Base-by-base conservation (phyloP, 2,797 vertebrate species). In the Channa striata region DNA sequence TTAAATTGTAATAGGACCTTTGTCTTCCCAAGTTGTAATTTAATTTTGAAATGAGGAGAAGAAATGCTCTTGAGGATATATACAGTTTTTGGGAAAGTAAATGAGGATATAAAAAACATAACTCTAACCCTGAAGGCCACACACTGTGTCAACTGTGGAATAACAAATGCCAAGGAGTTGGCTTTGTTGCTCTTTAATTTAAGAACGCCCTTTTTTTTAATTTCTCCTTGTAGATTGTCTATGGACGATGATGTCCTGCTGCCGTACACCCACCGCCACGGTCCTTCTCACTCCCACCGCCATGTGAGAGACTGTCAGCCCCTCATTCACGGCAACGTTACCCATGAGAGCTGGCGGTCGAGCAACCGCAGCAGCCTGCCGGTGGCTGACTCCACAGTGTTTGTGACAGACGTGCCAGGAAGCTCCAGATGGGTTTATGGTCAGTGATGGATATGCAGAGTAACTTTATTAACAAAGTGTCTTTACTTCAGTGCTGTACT, bases 271-370 rank as follows among this genome's bases (percentile, higher is more conserved):
- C 66, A 74, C 0, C 86, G 84, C 21, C 60, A 96, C 5, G 96
- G 96, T 2, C 84, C 96, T 0, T 80, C 78, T 50, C 93, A 90
- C 81, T 88, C 87, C 33, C 91, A 95, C 85, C 85, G 95, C 33
- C 48, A 91, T 0, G 80, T 95, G 64, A 83, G 96, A 52, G 95
- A 96, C 85, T 98, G 96, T 73, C 93, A 96, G 46, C 66, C 87
- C n/a, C 0, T 87, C 53, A 1, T 23, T 19, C 83, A 92, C 0
- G 96, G 96, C 49, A 93, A 92, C 17, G 30, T 70, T 33, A 96
- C 96, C 0, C 91, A 98, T 1, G 95, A 97, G 84, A 92, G 81
- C 30, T 93, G 93, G 93, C 93, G 90, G 59, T 75, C 93, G 72
- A 68, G 60, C 11, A 64, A 73, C 70, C 64, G 21, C 58, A 63